A percentile compares a stretch with the other conserved stretches of the same genome.
Evolutionary conservation across 2,113 vertebrate species (phyloP).

Genomic region (Clinocottus analis): DNA sequence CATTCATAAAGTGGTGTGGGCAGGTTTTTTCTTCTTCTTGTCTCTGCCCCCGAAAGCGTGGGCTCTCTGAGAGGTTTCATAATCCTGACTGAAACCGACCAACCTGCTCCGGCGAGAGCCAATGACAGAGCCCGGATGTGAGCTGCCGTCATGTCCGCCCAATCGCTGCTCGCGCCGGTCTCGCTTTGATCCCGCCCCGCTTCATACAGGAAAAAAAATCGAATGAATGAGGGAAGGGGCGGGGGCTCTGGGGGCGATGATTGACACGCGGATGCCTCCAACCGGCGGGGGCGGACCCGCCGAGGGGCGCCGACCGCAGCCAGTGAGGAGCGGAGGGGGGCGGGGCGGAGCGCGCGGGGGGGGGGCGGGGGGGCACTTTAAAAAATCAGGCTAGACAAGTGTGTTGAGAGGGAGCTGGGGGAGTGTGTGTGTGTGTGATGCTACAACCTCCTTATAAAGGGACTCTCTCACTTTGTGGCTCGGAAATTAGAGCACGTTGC

Average conservation of each 20-base stretch:
- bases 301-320: constrained; percentile 49
- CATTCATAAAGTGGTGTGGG: constrained; percentile 85
- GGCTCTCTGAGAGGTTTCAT: constrained; percentile 82
- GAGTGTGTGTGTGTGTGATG: constrained; percentile 83
- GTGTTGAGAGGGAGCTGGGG: constrained; percentile 81
- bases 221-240: constrained; percentile 82
- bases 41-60: constrained; percentile 65
- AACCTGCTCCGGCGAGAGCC: constrained; percentile 76
- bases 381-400: constrained; percentile 85
- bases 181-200: constrained; percentile 57
- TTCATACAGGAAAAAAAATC: constrained; percentile 68
- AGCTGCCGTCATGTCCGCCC: constrained; percentile 68
- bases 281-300: constrained; percentile 3
- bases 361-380: constrained; percentile 79
- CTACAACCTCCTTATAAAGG: constrained; percentile 86
- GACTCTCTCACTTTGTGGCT: constrained; percentile 79
- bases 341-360: constrained; percentile 65
- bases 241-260: constrained; percentile 39
- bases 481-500: constrained; percentile 79
- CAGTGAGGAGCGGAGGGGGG: constrained; percentile 60
- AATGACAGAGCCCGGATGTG: constrained; percentile 63
- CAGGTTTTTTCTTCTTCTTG: constrained; percentile 63
- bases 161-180: constrained; percentile 66
- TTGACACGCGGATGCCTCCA: constrained; percentile 62
- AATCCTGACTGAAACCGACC: constrained; percentile 81